Conservation (phyloP, 2,888 invertebrate species). For the Epirrhoe tristata region DNA sequence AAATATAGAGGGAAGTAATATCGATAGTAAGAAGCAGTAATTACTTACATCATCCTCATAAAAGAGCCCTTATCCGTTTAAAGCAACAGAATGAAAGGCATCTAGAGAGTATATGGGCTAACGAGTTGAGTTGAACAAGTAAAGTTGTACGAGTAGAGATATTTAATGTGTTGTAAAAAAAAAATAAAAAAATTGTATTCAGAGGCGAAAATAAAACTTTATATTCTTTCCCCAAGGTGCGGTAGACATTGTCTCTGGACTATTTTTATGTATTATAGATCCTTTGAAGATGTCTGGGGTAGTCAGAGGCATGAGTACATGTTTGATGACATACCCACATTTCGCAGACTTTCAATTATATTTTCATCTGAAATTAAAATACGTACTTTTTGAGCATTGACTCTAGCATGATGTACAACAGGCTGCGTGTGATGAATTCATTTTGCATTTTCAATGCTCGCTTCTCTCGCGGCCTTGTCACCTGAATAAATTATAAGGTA, state of each 20-base stretch:
- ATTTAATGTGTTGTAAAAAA: too few relatives aligned
- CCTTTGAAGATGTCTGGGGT: too few relatives aligned
- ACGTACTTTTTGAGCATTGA: slow-evolving; percentile 52
- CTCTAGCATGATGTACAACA: slow-evolving; percentile 50
- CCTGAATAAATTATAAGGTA: slow-evolving; percentile 52
- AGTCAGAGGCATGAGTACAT: too few relatives aligned
- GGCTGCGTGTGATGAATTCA: slow-evolving; percentile 49
- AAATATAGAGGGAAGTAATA: background rate
- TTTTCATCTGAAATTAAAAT: background rate
- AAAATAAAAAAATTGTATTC: too few relatives aligned
- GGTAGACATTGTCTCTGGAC: too few relatives aligned
- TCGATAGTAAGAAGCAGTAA: background rate
- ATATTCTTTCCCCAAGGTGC: too few relatives aligned
- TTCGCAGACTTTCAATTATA: background rate
- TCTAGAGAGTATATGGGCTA: background rate
- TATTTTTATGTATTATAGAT: too few relatives aligned
- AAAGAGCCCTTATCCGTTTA: slow-evolving; percentile 1
- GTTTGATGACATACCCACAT: too few relatives aligned
- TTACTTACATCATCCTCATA: background rate
- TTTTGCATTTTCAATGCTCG: slow-evolving; percentile 46
- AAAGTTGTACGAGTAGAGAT: too few relatives aligned
- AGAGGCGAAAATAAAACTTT: too few relatives aligned
- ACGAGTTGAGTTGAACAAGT: background rate
- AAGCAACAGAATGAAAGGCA: slow-evolving; percentile 2
- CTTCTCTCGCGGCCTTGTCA: slow-evolving; percentile 54